Evolutionary conservation across 2,888 invertebrate genomes (phyloP), one percentile per base, ranked within the genome.

Genomic region (Noctua janthina): DNA sequence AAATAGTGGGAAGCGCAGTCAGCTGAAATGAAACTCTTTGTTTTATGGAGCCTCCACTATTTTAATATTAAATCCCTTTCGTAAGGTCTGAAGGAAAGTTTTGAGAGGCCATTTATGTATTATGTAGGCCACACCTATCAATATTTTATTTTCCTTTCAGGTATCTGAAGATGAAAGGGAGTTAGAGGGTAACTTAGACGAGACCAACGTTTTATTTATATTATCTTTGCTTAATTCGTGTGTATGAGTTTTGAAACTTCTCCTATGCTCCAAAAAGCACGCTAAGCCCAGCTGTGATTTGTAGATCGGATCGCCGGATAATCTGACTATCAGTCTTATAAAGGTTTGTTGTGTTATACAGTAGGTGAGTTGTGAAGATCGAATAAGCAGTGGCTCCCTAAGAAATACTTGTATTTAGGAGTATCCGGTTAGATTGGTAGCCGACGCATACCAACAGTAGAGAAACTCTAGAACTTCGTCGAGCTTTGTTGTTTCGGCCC

Each of bases 11-110:
- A 39, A 49, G 17, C 56, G n/a, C 15, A 43, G 23, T 77, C 69
- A 56, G 66, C 79, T n/a, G 13, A 83, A 77, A 81, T 76, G 46
- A 83, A 66, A 70, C 56, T 35, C 43, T 78, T 59, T 51, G 62
- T 84, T 81, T 84, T 81, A 81, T 51, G 70, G 20, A 11, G 29
- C n/a, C 5, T 43, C 29, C 20, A 66, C 79, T 23, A 66, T 81
- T 64, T 56, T 39, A 79, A 70, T 59, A 70, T 78, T 66, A 79
- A 84, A 81, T 84, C 46, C 35, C 51, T 83, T 20, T n/a, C 49
- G n/a, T 82, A 23, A 51, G 49, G 69, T 39, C 29, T 49, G 23
- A 20, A 23, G 8, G 6, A 49, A 62, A 69, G 62, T 70, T 78
- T 43, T 39, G n/a, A 79, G 20, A 17, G 4, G 1, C 20, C 1